Evolutionary conservation across 2,797 vertebrate genomes (phyloP), one percentile per base, ranked within the genome.

Genomic region (Crocidura indochinensis): DNA sequence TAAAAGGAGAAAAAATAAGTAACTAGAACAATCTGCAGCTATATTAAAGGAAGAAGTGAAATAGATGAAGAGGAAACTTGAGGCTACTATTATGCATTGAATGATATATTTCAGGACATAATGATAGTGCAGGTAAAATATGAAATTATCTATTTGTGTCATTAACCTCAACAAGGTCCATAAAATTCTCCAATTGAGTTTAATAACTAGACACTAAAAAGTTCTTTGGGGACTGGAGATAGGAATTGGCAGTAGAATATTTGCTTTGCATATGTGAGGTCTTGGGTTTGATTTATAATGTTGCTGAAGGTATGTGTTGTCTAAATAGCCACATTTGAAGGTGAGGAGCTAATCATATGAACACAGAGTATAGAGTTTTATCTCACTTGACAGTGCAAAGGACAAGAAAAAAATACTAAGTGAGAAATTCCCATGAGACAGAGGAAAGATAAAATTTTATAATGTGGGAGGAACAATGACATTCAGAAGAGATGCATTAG

Each of bases 1-100:
- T 22, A 64, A 38, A 38, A 38, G 38, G 38, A 38, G 38, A 38
- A 38, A 38, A 53, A 53, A 53, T 53, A 53, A 44, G 9, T 27
- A 94, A 9, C 19, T 74, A 60, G 38, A 69, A 2, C 19, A 69
- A 26, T 60, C 64, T 64, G 49, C 26, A 75, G 12, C 31, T 24
- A 26, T 17, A 71, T 51, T 19, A 77, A 72, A 91, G 15, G 10
- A 64, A 93, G 62, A 19, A 26, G 38, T 88, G 6, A 56, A 72
- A 56, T 46, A 31, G 2, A 38, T 53, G 60, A 64, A 27, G 27
- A 56, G 76, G 88, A 44, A 47, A 65, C 20, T 51, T 19, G 56
- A 85, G 73, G 47, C 6, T 77, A 38, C 29, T 46, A 38, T 29
- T 46, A 49, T 10, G n/a, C 27, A 81, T 53, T 8, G 65, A 88